Evolutionary conservation across 2,797 vertebrate genomes (phyloP).

Genomic region (Anomalospiza imberbis): DNA sequence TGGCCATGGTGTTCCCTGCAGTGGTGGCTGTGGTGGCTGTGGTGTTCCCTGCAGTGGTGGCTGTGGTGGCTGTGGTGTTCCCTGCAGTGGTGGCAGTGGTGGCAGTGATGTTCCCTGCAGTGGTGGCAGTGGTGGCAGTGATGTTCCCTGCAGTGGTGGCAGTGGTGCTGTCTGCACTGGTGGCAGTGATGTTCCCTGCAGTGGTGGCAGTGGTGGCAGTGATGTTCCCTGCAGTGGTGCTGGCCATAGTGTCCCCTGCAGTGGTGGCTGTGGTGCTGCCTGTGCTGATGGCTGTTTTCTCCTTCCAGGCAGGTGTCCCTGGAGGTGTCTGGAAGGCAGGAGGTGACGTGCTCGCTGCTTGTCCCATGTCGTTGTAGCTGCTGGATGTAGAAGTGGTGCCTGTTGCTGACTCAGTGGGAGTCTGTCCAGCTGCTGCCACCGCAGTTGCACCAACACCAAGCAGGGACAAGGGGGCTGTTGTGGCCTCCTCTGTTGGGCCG

Average conservation of each 20-base stretch:
- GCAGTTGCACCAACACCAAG: neutral
- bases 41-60: neutral
- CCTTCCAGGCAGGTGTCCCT: neutral
- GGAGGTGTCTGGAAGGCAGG: neutral
- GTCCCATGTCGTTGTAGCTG: rapidly evolving
- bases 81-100: rapidly evolving
- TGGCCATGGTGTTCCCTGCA: rapidly evolving
- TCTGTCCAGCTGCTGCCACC: neutral
- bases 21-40: too few relatives aligned
- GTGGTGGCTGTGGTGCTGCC: rapidly evolving
- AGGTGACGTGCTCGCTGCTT: rapidly evolving
- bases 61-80: too few relatives aligned
- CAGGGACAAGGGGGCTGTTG: neutral
- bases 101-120: rapidly evolving
- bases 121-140: neutral
- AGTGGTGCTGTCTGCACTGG: too few relatives aligned
- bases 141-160: rapidly evolving
- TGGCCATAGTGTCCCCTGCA: neutral
- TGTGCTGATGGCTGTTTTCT: neutral
- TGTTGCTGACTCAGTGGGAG: rapidly evolving
- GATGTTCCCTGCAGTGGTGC: too few relatives aligned
- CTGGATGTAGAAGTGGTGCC: neutral
- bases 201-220: neutral
- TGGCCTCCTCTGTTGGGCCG: neutral
- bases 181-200: neutral